Evolutionary conservation across 2,888 invertebrate species (phyloP).

Genomic region (Ormyrus nitidulus): DNA sequence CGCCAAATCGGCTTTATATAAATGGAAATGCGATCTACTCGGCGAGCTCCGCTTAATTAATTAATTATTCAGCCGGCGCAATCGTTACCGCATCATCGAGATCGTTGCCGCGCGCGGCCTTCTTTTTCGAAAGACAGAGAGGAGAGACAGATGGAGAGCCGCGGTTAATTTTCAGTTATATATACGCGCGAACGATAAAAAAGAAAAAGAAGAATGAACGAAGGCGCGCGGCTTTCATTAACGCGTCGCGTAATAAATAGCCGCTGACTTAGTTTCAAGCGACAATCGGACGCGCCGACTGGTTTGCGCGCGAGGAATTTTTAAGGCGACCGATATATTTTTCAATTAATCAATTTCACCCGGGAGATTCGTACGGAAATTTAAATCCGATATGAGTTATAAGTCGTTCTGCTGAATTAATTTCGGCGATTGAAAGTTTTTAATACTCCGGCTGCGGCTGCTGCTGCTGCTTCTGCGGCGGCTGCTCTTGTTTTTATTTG

Average conservation of each 20-base stretch:
- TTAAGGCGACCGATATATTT: conserved; percentile 48
- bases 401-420: conserved; percentile 31
- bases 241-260: conserved; percentile 71
- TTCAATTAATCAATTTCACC: conserved; percentile 40
- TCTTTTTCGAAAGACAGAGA: neutral
- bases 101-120: neutral
- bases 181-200: conserved; percentile 41
- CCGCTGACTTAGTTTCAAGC: conserved; percentile 68
- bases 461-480: too few relatives aligned
- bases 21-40: neutral
- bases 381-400: conserved; percentile 18
- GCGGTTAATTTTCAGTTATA: conserved; percentile 44
- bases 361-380: neutral
- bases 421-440: conserved; percentile 20
- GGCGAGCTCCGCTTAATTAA: neutral
- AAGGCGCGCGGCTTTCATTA: conserved; percentile 64
- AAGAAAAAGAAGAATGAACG: conserved; percentile 46
- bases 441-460: too few relatives aligned
- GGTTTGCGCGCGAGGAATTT: conserved; percentile 56
- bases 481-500: conserved; percentile 2
- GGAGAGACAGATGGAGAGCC: neutral
- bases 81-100: conserved; percentile 37
- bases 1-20: neutral
- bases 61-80: conserved; percentile 22
- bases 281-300: conserved; percentile 46